Evolutionary conservation across 2,797 vertebrate species (phyloP).

Genomic region (Mus minutoides): DNA sequence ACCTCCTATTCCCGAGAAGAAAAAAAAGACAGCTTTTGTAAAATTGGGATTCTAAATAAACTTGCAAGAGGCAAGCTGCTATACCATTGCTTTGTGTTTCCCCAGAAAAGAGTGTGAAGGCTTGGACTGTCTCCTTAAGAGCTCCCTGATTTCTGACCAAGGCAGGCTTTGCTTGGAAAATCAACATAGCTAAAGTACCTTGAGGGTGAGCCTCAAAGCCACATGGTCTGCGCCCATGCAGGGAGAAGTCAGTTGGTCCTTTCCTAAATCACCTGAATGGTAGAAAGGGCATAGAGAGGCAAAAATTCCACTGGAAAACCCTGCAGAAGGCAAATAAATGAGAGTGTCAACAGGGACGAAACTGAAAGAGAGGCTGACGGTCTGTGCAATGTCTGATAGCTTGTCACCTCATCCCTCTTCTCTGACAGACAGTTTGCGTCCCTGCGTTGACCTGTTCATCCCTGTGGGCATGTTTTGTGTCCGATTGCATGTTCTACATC

Average conservation of each 20-base stretch:
- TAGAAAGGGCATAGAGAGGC: neutral
- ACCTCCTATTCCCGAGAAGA: neutral
- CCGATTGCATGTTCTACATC: neutral
- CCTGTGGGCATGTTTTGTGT: neutral
- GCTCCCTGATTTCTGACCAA: neutral
- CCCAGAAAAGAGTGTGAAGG: neutral
- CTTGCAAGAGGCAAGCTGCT: neutral
- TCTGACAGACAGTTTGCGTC: neutral
- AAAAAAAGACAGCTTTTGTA: neutral
- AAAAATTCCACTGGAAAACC: constrained; percentile 22
- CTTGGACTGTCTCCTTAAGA: neutral
- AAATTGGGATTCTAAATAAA: neutral
- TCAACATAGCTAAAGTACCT: neutral
- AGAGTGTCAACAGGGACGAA: neutral
- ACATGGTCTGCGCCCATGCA: neutral
- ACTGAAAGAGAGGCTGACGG: neutral
- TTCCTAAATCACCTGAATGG: constrained; percentile 30
- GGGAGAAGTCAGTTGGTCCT: neutral
- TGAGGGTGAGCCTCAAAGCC: neutral
- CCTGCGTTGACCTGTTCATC: neutral
- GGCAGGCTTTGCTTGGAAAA: neutral
- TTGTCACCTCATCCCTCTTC: constrained; percentile 7
- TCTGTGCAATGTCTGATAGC: neutral
- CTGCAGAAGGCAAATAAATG: constrained; percentile 1
- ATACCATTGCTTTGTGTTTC: neutral